These are phyloP conservation scores for Euclidia mi DNA, from an alignment of 2,888 invertebrate species.

Conservation along the genomic window DNA sequence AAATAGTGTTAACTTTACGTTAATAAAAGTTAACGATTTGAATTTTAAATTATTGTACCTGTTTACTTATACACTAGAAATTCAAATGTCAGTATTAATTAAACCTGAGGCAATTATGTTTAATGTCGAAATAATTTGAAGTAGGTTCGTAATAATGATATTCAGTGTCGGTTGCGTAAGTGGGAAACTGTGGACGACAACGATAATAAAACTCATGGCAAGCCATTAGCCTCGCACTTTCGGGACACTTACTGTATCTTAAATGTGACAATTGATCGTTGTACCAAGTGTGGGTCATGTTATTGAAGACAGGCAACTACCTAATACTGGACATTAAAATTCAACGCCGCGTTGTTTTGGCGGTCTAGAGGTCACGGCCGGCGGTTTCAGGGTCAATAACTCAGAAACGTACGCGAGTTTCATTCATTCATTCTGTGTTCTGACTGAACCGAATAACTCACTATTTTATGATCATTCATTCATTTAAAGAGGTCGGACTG, in stretches of 20 bases:
- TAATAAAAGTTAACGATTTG: neutral
- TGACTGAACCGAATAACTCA: too few relatives aligned
- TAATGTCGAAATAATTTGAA: too few relatives aligned
- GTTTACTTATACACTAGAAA: neutral
- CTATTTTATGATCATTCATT: too few relatives aligned
- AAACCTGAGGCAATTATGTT: neutral
- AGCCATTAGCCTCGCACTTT: conserved; percentile 35
- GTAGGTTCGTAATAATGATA: too few relatives aligned
- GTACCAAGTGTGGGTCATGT: conserved; percentile 8
- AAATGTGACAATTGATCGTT: conserved; percentile 14
- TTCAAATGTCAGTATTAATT: neutral
- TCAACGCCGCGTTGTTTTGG: conserved; percentile 29
- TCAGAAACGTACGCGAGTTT: too few relatives aligned
- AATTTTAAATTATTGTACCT: neutral
- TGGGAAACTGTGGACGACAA: too few relatives aligned
- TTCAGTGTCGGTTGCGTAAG: too few relatives aligned
- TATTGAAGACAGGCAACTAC: neutral
- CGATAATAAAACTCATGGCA: conserved; percentile 35
- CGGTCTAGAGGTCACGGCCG: conserved; percentile 26
- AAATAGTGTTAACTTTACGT: too few relatives aligned
- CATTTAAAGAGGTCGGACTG: too few relatives aligned
- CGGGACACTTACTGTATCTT: conserved; percentile 10
- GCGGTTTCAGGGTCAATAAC: conserved; percentile 17
- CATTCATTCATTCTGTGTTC: too few relatives aligned
- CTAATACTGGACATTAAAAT: conserved; percentile 28